These are phyloP conservation scores for Proteles cristata DNA, from an alignment of 2,113 vertebrate species.

Conservation along the genomic window DNA sequence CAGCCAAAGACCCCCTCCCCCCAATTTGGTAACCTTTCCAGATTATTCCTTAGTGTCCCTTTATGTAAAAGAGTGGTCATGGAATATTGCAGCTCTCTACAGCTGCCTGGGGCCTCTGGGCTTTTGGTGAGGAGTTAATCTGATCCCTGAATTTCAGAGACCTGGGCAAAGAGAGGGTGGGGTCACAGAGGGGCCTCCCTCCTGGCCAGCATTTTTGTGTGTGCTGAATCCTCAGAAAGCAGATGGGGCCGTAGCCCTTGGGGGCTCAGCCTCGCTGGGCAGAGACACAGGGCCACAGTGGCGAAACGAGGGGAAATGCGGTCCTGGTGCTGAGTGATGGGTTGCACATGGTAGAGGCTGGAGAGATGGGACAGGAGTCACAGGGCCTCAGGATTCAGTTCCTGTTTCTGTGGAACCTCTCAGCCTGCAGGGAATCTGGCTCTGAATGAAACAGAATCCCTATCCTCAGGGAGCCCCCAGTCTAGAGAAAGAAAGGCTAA, in stretches of 20 bases:
- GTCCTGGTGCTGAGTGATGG: constrained; percentile 52
- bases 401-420: not conserved
- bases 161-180: not conserved
- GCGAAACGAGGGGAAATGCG: constrained; percentile 41
- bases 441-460: not conserved
- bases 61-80: not conserved
- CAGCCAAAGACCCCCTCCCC: not conserved
- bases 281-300: not conserved
- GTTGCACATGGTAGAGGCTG: constrained; percentile 58
- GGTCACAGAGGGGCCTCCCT: too few relatives aligned
- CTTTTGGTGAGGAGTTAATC: not conserved
- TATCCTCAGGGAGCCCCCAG: not conserved
- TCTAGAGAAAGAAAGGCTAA: not conserved
- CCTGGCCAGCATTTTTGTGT: not conserved
- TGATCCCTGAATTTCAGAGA: not conserved
- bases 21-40: not conserved
- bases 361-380: not conserved
- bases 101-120: not conserved
- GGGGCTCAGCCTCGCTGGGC: not conserved
- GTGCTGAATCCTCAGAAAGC: not conserved
- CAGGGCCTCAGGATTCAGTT: not conserved
- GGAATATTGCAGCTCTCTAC: not conserved
- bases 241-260: not conserved
- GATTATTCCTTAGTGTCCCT: not conserved
- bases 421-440: not conserved